phyloP scores from a whole-genome alignment of 1,140 invertebrate species.

The Drepana arcuata region DNA sequence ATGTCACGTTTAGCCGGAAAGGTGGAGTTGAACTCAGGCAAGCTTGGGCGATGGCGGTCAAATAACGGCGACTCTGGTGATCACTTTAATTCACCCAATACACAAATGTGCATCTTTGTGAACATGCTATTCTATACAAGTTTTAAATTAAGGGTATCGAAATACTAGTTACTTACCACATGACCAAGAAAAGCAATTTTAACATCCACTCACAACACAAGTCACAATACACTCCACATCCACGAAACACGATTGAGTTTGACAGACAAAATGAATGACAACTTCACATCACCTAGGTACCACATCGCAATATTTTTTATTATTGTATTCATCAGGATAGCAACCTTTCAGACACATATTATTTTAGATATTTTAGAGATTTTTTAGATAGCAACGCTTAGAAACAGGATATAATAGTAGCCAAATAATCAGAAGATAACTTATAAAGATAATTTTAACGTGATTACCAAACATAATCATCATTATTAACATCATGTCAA shows the following conservation, averaged over 20 bases:
- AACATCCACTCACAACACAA: slow-evolving; percentile 61
- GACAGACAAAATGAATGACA: slow-evolving; percentile 35
- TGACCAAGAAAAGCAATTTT: slow-evolving; percentile 44
- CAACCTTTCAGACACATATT: not conserved
- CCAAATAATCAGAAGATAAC: too few relatives aligned
- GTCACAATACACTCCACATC: slow-evolving; percentile 65
- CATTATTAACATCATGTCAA: too few relatives aligned
- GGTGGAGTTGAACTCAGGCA: slow-evolving; percentile 49
- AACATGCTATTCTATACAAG: not conserved
- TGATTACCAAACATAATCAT: too few relatives aligned
- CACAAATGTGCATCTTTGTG: not conserved
- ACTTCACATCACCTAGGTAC: too few relatives aligned
- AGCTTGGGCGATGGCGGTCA: slow-evolving; percentile 41
- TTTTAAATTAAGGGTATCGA: not conserved
- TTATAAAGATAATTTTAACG: too few relatives aligned
- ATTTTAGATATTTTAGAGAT: not conserved
- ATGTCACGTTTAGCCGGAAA: slow-evolving; percentile 28
- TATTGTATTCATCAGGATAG: not conserved
- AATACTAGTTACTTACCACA: slow-evolving; percentile 40
- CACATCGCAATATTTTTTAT: not conserved
- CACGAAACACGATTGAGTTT: slow-evolving; percentile 35
- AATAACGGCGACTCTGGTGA: not conserved
- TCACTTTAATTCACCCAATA: not conserved
- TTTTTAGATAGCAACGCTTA: not conserved
- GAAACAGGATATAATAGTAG: too few relatives aligned